Evolutionary conservation across 2,113 vertebrate genomes (phyloP).

Genomic region (Osmerus mordax): DNA sequence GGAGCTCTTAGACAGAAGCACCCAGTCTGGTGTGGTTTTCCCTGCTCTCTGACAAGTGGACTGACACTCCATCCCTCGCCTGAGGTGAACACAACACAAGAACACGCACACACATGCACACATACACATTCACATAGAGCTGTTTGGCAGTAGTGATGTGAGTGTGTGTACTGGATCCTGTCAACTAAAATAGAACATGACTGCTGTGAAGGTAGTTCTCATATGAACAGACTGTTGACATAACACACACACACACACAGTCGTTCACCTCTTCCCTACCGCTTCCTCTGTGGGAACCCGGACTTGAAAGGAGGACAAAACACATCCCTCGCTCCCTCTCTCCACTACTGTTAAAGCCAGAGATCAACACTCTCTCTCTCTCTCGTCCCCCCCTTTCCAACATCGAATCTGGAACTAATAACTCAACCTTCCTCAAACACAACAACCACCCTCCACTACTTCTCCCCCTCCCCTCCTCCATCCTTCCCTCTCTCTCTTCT

Average conservation of each 20-base stretch:
- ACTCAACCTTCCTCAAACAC: slow-evolving; percentile 33
- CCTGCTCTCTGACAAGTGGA: not conserved
- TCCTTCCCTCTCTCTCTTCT: not conserved
- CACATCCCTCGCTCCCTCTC: slow-evolving; percentile 26
- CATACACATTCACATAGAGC: not conserved
- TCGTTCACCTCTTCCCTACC: not conserved
- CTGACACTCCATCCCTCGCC: no score
- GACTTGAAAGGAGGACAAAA: slow-evolving; percentile 44
- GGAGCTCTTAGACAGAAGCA: no score
- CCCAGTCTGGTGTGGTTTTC: not conserved
- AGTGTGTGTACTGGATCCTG: slow-evolving; percentile 4
- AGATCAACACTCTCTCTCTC: not conserved
- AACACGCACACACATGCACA: not conserved
- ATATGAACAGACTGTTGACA: slow-evolving; percentile 44
- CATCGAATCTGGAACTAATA: slow-evolving; percentile 43
- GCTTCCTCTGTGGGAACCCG: slow-evolving; percentile 22
- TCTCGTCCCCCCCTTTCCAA: not conserved
- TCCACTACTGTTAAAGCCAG: slow-evolving; percentile 24
- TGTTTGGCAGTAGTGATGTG: not conserved
- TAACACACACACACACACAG: slow-evolving; percentile 12
- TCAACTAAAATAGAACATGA: slow-evolving; percentile 50
- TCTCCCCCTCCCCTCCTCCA: not conserved
- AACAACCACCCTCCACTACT: not conserved
- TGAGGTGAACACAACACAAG: not conserved
- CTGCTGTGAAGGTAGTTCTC: slow-evolving; percentile 35